phyloP scores from a whole-genome alignment of 2,113 vertebrate species.

The Pithys albifrons region DNA sequence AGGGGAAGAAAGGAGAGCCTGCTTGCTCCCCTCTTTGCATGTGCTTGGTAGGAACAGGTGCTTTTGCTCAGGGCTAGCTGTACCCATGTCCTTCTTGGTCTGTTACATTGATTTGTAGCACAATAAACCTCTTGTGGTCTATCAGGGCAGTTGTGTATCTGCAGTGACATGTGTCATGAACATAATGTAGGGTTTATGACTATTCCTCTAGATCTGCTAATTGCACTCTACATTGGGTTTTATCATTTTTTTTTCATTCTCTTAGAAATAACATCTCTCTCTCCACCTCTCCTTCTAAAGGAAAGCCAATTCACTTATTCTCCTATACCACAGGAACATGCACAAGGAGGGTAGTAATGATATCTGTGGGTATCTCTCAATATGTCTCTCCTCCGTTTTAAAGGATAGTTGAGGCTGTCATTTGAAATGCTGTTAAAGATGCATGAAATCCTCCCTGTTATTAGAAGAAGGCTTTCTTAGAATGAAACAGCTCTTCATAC shows the following conservation, averaged over 20 bases:
- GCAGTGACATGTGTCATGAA: not conserved
- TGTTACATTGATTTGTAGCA: not conserved
- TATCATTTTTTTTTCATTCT: not conserved
- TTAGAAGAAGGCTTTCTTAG: not conserved
- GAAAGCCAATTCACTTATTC: slow-evolving; percentile 50
- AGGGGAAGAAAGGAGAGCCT: not conserved
- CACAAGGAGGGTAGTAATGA: slow-evolving; percentile 15
- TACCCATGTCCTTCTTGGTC: not conserved
- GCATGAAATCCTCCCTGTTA: not conserved
- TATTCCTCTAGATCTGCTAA: slow-evolving; percentile 17
- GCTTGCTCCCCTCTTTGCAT: not conserved
- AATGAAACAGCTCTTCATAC: not conserved
- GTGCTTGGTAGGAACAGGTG: not conserved
- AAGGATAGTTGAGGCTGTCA: slow-evolving; percentile 50
- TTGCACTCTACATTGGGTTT: not conserved
- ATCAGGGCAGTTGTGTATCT: not conserved
- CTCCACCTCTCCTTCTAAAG: slow-evolving; percentile 15
- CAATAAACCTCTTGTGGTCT: not conserved
- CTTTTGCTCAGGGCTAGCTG: not conserved
- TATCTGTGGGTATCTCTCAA: slow-evolving; percentile 44
- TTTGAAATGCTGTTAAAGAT: slow-evolving; percentile 38
- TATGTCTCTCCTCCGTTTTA: slow-evolving; percentile 22
- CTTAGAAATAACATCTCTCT: not conserved
- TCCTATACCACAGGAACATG: not conserved
- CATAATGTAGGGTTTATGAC: slow-evolving; percentile 27